These are phyloP conservation scores for Athalia circularis DNA, from an alignment of 2,888 invertebrate genomes.

Conservation along the genomic window DNA sequence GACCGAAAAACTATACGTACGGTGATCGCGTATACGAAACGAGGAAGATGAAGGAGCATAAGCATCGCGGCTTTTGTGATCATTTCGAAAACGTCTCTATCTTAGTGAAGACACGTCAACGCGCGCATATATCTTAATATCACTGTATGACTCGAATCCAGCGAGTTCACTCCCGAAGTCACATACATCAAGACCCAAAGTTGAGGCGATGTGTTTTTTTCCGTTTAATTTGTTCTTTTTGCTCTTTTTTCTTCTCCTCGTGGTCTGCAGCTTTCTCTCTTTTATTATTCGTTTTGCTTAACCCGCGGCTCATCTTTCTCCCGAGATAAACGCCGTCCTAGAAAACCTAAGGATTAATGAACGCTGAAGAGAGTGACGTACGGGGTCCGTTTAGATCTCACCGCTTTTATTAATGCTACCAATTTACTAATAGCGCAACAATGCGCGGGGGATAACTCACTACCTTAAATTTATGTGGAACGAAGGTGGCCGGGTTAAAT, in stretches of 20 bases:
- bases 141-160: constrained; percentile 32
- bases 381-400: constrained; percentile 36
- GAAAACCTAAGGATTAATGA: constrained; percentile 39
- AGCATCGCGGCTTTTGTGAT: constrained; percentile 15
- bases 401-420: constrained; percentile 44
- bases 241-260: constrained; percentile 5
- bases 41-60: neutral
- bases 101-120: constrained; percentile 19
- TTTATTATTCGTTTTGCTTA: neutral
- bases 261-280: neutral
- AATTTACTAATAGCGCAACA: constrained; percentile 39
- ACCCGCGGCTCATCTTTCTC: constrained; percentile 15
- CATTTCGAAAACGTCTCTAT: constrained; percentile 31
- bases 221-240: neutral
- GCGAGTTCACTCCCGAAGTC: constrained; percentile 41
- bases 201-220: too few species aligned
- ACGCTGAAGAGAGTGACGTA: constrained; percentile 15
- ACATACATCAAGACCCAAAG: constrained; percentile 33
- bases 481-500: neutral
- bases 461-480: constrained; percentile 31
- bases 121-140: constrained; percentile 42
- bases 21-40: neutral
- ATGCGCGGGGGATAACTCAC: constrained; percentile 33
- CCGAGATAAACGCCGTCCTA: constrained; percentile 22
- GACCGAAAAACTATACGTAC: too few species aligned